These are phyloP conservation scores for Cephalopholis sonnerati DNA, from an alignment of 2,113 vertebrate genomes.

Conservation along the genomic window DNA sequence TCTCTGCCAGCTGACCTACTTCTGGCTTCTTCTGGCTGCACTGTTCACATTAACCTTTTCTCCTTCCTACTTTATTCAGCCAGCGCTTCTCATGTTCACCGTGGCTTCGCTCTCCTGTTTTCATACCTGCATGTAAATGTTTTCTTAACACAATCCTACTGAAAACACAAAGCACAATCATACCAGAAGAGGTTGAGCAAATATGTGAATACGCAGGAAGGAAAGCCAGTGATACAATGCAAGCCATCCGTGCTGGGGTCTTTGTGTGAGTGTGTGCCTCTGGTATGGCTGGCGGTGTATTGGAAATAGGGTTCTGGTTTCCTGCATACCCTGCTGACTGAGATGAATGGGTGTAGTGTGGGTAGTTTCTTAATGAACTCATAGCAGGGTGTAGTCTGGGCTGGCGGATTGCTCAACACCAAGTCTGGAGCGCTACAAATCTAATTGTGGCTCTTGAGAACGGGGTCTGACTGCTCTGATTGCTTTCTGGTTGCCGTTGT, in stretches of 20 bases:
- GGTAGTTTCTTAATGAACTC: conserved; percentile 73
- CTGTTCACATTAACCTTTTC: conserved; percentile 29
- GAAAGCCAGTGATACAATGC: conserved; percentile 43
- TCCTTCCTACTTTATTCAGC: conserved; percentile 31
- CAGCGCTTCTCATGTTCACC: conserved; percentile 26
- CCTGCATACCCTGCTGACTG: conserved; percentile 61
- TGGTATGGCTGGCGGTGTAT: conserved; percentile 36
- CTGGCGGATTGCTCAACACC: conserved; percentile 59
- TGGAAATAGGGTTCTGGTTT: conserved; percentile 71
- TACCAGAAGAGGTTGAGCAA: conserved; percentile 17
- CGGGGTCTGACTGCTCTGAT: conserved; percentile 51
- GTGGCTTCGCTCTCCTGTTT: conserved; percentile 2
- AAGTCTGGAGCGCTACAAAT: conserved; percentile 64
- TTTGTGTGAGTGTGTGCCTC: conserved; percentile 47
- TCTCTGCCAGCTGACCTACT: conserved; percentile 70
- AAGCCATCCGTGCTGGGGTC: conserved; percentile 48
- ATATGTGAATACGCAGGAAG: conserved; percentile 36
- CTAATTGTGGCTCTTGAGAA: conserved; percentile 65
- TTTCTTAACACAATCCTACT: conserved; percentile 35
- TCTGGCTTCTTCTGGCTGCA: conserved; percentile 46
- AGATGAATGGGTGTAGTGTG: conserved; percentile 69
- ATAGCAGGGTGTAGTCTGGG: conserved; percentile 71
- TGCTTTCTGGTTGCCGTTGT: conserved; percentile 63
- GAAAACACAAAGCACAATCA: conserved; percentile 37
- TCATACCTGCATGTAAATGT: conserved; percentile 36